A percentile compares a stretch with the other conserved stretches of the same genome.
Evolutionary conservation across 1,140 invertebrate species (phyloP).

Genomic region (Bicyclus anynana): DNA sequence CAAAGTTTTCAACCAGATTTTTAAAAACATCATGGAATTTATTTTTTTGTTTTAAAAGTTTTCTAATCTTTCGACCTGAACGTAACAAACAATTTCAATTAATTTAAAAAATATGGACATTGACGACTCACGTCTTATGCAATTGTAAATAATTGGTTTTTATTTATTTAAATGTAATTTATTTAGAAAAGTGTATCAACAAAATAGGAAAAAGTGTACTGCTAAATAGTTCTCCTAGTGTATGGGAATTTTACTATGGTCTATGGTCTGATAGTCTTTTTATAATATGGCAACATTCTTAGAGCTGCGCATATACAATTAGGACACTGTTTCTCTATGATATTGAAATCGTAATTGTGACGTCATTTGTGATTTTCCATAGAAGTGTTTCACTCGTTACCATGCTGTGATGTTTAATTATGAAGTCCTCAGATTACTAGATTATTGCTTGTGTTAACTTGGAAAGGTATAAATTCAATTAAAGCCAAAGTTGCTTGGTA

Average conservation of each 20-base stretch:
- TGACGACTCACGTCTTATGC: constrained; percentile 5
- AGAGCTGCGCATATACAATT: background rate
- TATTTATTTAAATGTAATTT: constrained; percentile 23
- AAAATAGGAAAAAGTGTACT: constrained; percentile 9
- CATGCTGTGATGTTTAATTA: no score
- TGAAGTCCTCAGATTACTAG: no score
- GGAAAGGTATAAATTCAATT: no score
- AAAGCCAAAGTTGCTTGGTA: no score
- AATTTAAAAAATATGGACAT: background rate
- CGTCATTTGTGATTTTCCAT: background rate
- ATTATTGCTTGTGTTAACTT: no score
- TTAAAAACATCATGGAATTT: background rate
- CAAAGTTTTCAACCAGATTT: background rate
- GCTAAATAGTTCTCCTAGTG: constrained; percentile 17
- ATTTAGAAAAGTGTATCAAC: constrained; percentile 16
- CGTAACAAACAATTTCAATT: no score
- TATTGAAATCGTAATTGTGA: background rate
- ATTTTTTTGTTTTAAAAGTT: no score
- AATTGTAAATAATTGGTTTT: constrained; percentile 20
- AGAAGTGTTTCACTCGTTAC: no score
- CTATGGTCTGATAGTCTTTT: constrained; percentile 15
- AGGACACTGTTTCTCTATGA: background rate
- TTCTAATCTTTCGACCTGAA: no score
- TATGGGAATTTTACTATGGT: constrained; percentile 17
- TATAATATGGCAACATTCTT: constrained; percentile 30